A percentile compares a stretch with the other conserved stretches of the same genome.
phyloP scores from a whole-genome alignment of 2,888 invertebrate genomes.

The Drosophila quinaria region DNA sequence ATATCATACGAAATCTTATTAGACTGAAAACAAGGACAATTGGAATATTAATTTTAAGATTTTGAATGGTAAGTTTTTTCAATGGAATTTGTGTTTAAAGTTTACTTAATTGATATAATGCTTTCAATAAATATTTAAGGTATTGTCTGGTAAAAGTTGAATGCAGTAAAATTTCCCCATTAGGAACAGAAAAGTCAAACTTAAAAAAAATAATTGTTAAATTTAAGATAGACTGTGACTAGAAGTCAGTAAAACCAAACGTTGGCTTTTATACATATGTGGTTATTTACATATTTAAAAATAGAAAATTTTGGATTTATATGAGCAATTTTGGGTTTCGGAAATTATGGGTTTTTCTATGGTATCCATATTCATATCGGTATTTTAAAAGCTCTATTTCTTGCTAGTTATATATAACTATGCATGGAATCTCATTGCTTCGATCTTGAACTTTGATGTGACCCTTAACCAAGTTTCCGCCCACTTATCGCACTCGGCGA shows the following conservation, averaged over 20 bases:
- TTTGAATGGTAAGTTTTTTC: conserved; percentile 65
- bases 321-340: too few species aligned
- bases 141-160: too few species aligned
- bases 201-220: too few species aligned
- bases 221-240: too few species aligned
- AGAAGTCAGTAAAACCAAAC: neutral
- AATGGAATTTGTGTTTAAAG: neutral
- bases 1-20: conserved; percentile 51
- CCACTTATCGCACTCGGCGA: conserved; percentile 44
- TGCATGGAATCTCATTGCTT: neutral
- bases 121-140: neutral
- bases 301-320: too few species aligned
- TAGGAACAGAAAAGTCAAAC: too few species aligned
- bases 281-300: too few species aligned
- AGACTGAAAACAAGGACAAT: conserved; percentile 65
- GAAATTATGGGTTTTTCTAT: too few species aligned
- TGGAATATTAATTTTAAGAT: conserved; percentile 62
- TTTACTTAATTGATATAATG: too few species aligned
- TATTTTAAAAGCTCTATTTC: neutral
- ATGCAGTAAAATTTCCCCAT: too few species aligned
- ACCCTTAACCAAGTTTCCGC: conserved; percentile 46
- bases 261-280: too few species aligned
- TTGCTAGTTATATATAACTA: neutral
- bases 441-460: conserved; percentile 31
- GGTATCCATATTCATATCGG: neutral